Evolutionary conservation across 2,888 invertebrate species (phyloP), one percentile per base, ranked within the genome.

Genomic region (Limenitis camilla): DNA sequence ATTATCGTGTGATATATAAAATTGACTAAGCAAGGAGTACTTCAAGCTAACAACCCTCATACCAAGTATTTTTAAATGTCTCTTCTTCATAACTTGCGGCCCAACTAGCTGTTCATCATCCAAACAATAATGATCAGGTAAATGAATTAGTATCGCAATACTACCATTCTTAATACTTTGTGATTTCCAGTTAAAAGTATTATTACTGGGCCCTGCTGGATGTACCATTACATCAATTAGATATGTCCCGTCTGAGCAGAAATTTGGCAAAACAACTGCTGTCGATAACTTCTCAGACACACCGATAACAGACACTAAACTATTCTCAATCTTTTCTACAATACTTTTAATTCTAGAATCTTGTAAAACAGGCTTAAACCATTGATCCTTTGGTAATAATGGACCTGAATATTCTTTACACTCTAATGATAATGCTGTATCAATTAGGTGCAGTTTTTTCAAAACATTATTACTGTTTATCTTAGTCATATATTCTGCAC

Each of bases 111-210:
- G 75, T 40, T 78, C 74, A 39, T 86, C 87, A 54, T 89, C 86
- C 39, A 87, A 83, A 67, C 91, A 91, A 71, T 89, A 92, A 71
- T 92, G 90, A 58, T 93, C 91, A 1, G 92, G 92, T 49, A 91
- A 74, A 68, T 91, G 88, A 51, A 93, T 87, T 48, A 93, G 71
- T 35, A 93, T 61, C 0, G 90, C 92, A 40, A 87, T 81, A 62
- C 83, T 88, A 46, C 83, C 70, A 68, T 89, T 87, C 47, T 72
- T 78, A 30, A 71, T 72, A 5, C 70, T 71, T 41, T 78, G 77
- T 6, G 78, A 67, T 66, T 87, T 88, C 74, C 88, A 87, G 55
- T 87, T 85, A 45, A 81, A 78, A 33, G 78, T 78, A 48, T 78
- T 72, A 49, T 72, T 75, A 4, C 70, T 74, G 27, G 84, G 66